Conservation (phyloP, 2,113 vertebrate genomes). For the Bos taurus region ARS-UCD2.0 NC_037346.1:34748501-34749000, state of each 20-base stretch:
- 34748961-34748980: not conserved
- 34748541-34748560: not conserved
- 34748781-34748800: not conserved
- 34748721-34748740: not conserved
- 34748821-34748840: slow-evolving; percentile 25
- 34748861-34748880: slow-evolving; percentile 56
- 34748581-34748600: not conserved
- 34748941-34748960: slow-evolving; percentile 32
- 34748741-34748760: not conserved
- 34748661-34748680: not conserved
- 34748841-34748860: not conserved
- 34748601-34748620: not conserved
- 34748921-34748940: slow-evolving; percentile 29
- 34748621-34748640: not conserved
- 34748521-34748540: slow-evolving; percentile 1
- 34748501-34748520: slow-evolving; percentile 66
- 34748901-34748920: slow-evolving; percentile 2
- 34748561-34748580: not conserved
- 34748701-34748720: not conserved
- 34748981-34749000: not conserved
- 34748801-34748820: slow-evolving; percentile 8
- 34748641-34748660: not conserved
- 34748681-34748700: not conserved
- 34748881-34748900: slow-evolving; percentile 39
- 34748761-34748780: not conserved